These are phyloP conservation scores for Agrotis clavis DNA, from an alignment of 2,888 invertebrate species.

Conservation along the genomic window DNA sequence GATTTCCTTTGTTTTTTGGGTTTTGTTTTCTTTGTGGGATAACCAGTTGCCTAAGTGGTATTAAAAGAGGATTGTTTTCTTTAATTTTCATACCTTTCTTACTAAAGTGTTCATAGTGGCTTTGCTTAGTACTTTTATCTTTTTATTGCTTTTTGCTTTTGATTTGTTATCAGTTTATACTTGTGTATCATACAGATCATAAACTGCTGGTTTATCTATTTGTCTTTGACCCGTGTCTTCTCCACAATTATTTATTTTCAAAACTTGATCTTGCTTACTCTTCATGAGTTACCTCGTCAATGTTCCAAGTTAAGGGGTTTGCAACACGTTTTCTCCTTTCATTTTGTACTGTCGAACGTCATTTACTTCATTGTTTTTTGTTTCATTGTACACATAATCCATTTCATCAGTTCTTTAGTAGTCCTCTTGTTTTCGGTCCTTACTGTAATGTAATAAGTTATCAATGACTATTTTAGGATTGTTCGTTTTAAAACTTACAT, in stretches of 20 bases:
- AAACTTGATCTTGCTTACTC: no score
- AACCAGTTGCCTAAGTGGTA: not conserved
- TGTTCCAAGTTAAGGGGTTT: not conserved
- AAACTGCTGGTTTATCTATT: not conserved
- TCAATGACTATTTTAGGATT: not conserved
- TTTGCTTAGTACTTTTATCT: no score
- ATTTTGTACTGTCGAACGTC: no score
- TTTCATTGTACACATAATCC: no score
- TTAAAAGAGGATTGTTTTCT: not conserved
- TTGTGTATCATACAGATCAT: not conserved
- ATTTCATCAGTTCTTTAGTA: not conserved
- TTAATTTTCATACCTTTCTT: not conserved
- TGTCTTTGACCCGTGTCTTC: not conserved
- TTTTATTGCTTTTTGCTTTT: not conserved
- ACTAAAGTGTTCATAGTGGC: not conserved
- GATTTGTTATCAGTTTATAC: not conserved
- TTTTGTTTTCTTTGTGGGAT: not conserved
- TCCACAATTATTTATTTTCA: not conserved
- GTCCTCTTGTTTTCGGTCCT: not conserved
- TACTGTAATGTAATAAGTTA: not conserved
- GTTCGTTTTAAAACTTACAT: not conserved
- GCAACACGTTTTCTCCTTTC: no score
- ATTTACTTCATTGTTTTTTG: no score
- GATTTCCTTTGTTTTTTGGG: slow-evolving; percentile 15
- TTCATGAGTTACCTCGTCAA: not conserved